A percentile compares a stretch with the other conserved stretches of the same genome.
phyloP scores from a whole-genome alignment of 2,113 vertebrate genomes.

The Peromyscus leucopus region DNA sequence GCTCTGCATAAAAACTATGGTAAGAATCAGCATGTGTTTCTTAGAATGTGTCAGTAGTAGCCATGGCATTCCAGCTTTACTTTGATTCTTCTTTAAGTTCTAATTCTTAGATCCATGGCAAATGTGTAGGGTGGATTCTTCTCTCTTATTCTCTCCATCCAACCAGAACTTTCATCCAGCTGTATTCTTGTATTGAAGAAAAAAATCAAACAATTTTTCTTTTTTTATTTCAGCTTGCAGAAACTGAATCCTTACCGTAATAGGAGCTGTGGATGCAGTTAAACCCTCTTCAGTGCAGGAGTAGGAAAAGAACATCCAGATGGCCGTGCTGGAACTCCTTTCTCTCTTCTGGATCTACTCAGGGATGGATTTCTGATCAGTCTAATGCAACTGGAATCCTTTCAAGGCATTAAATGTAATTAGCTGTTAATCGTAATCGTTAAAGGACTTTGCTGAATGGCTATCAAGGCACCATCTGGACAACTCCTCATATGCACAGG shows the following conservation, averaged over 20 bases:
- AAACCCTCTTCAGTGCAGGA: constrained; percentile 53
- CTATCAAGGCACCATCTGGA: constrained; percentile 74
- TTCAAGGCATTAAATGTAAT: constrained; percentile 79
- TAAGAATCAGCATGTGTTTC: not conserved
- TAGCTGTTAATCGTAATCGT: constrained; percentile 71
- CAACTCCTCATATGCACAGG: constrained; percentile 39
- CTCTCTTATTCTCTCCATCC: not conserved
- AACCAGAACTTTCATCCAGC: constrained; percentile 52
- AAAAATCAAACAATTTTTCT: constrained; percentile 42
- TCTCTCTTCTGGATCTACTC: constrained; percentile 63
- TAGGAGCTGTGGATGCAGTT: not conserved
- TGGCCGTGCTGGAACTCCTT: constrained; percentile 66
- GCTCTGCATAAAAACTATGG: not conserved
- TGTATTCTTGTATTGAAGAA: constrained; percentile 47
- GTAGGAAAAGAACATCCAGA: constrained; percentile 26
- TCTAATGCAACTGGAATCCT: constrained; percentile 68
- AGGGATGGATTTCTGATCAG: constrained; percentile 74
- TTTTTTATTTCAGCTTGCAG: constrained; percentile 62
- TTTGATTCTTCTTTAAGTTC: not conserved
- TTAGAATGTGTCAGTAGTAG: not conserved
- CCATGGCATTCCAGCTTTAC: not conserved
- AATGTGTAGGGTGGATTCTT: not conserved
- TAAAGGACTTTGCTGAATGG: constrained; percentile 74
- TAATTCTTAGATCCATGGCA: constrained; percentile 5
- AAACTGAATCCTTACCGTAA: constrained; percentile 22